Evolutionary conservation across 2,888 invertebrate genomes (phyloP).

Genomic region (Nephrotoma guestfalica): DNA sequence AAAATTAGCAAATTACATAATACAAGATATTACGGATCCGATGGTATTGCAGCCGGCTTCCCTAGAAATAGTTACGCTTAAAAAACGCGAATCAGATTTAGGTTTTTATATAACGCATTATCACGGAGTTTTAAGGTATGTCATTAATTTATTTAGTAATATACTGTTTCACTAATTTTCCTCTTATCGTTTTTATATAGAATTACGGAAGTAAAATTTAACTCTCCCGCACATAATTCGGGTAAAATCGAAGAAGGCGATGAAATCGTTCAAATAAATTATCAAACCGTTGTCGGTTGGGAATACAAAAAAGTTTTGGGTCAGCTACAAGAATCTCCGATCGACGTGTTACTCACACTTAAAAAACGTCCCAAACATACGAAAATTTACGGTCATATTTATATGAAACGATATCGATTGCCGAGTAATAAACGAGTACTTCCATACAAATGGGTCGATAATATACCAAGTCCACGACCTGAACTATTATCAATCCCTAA

Average conservation of each 20-base stretch:
- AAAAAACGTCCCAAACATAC: constrained; percentile 73
- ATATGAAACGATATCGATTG: constrained; percentile 51
- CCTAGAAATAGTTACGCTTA: constrained; percentile 74
- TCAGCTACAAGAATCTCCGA: constrained; percentile 57
- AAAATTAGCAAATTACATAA: constrained; percentile 67
- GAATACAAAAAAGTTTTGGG: constrained; percentile 61
- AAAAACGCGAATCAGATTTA: constrained; percentile 73
- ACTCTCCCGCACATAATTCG: constrained; percentile 83
- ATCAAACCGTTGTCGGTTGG: constrained; percentile 67
- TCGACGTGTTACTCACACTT: constrained; percentile 66
- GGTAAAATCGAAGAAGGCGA: constrained; percentile 91
- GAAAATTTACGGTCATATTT: constrained; percentile 55
- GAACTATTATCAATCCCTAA: constrained; percentile 45
- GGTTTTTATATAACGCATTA: constrained; percentile 82
- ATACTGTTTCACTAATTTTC: neutral
- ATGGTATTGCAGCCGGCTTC: constrained; percentile 82
- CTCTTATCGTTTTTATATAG: constrained; percentile 33
- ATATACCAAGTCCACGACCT: constrained; percentile 49
- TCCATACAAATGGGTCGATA: constrained; percentile 52
- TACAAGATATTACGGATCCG: constrained; percentile 78
- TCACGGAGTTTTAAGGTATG: constrained; percentile 49
- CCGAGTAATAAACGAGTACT: constrained; percentile 54
- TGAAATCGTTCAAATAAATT: constrained; percentile 83
- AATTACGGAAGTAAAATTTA: constrained; percentile 78
- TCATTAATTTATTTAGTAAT: constrained; percentile 16